phyloP scores from a whole-genome alignment of 2,113 vertebrate genomes.

The Xyliphius kryptos region DNA sequence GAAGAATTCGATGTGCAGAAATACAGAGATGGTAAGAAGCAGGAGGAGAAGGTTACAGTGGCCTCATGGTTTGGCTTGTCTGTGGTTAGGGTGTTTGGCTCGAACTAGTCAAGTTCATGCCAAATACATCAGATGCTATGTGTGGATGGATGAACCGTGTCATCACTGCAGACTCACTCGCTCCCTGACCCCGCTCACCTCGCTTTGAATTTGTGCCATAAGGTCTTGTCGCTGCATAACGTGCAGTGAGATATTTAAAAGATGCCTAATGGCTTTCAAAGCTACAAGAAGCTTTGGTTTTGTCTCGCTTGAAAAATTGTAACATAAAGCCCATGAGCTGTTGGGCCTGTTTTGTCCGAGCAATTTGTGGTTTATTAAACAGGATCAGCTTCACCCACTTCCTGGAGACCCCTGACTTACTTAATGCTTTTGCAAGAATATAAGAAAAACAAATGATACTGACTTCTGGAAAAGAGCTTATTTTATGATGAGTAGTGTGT shows the following conservation, averaged over 20 bases:
- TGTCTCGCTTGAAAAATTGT: slow-evolving; percentile 3
- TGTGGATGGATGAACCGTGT: slow-evolving; percentile 17
- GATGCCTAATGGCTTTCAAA: slow-evolving; percentile 25
- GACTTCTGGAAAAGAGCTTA: slow-evolving; percentile 17
- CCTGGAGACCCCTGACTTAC: slow-evolving; percentile 12
- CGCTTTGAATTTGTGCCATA: slow-evolving; percentile 39
- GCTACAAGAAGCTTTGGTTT: slow-evolving; percentile 4
- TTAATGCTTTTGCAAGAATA: background rate
- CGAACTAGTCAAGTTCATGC: slow-evolving; percentile 10
- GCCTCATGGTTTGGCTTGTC: slow-evolving; percentile 29
- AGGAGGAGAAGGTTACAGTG: slow-evolving; percentile 8
- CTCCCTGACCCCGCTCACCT: slow-evolving; percentile 24
- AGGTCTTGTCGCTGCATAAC: slow-evolving; percentile 40
- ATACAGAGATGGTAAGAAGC: background rate
- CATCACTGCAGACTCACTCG: slow-evolving; percentile 44
- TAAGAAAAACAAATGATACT: background rate
- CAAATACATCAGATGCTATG: slow-evolving; percentile 21
- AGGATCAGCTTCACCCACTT: slow-evolving; percentile 10
- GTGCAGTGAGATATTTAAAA: slow-evolving; percentile 21
- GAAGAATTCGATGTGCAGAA: background rate
- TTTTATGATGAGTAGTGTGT: background rate
- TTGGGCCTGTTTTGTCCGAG: slow-evolving; percentile 15
- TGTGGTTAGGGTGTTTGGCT: slow-evolving; percentile 22
- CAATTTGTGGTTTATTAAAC: slow-evolving; percentile 14
- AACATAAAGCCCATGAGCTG: slow-evolving; percentile 7